Evolutionary conservation across 2,797 vertebrate species (phyloP), one percentile per base, ranked within the genome.

Genomic region (Enteromius fasciolatus): DNA sequence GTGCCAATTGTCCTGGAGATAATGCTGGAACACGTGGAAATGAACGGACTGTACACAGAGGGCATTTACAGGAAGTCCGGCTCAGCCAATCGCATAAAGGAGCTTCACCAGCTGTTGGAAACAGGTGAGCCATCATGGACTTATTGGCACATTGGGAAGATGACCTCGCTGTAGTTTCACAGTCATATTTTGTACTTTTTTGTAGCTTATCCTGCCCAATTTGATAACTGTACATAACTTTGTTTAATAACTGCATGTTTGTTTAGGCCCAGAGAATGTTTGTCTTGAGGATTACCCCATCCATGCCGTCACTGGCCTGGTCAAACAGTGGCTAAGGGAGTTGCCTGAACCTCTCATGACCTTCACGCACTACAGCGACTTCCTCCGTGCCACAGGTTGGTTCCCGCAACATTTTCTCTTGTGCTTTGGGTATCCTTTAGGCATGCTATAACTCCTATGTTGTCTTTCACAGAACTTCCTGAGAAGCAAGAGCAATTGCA

Each of bases 1-100:
- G 97, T 99, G 0, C 98, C 98, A 0, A 8, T 97, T n/a, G 96
- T 99, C 81, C 91, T 99, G 92, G 96, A 98, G 93, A 96, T 96
- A 89, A 89, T 99, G 92, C 93, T 99, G 84, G 97, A 99, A 88
- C 97, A 98, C 0, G 97, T 99, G 88, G 98, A 99, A 93, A 98
- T 99, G 95, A 94, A 97, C 0, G 98, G 98, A 77, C 95, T 99
- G 46, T 99, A 99, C 92, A 98, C 97, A 0, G 98, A 99, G 87
- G 98, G 98, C 86, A 98, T 99, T 88, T 99, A 99, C 89, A 96
- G 98, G 89, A 99, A 99, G 85, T 99, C 98, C 0, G 98, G 98
- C 0, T 96, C 98, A 0, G 97, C 98, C 82, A 98, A 99, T 87
- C 96, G 97, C 9, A 98, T 98, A 59, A 96, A 97, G 88, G 97